Evolutionary conservation across 1,140 invertebrate species (phyloP).

Genomic region (Bactericera cockerelli): DNA sequence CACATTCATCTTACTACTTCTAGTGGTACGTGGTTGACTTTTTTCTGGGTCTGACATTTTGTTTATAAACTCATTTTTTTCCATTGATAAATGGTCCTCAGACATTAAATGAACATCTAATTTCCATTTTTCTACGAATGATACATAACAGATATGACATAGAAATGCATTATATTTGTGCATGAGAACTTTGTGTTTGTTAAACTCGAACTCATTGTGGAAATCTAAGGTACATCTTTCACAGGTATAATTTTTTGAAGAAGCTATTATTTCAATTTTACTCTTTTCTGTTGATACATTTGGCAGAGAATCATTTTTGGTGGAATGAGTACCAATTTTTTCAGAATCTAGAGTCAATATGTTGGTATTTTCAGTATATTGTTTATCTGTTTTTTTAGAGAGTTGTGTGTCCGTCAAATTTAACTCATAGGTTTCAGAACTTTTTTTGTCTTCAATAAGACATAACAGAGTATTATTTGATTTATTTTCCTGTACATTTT

Average conservation of each 20-base stretch:
- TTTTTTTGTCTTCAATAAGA: too few species aligned
- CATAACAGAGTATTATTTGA: too few species aligned
- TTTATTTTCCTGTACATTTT: too few species aligned
- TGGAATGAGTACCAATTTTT: too few species aligned
- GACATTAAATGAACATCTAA: slow-evolving; percentile 7
- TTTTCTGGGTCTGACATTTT: background rate
- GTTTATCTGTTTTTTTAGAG: too few species aligned
- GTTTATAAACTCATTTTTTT: background rate
- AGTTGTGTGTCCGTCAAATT: background rate
- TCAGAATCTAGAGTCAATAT: too few species aligned
- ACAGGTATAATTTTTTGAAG: background rate
- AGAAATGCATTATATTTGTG: slow-evolving; percentile 6
- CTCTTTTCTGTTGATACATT: too few species aligned
- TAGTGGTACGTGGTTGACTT: background rate
- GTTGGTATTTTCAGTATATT: too few species aligned
- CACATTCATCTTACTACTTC: background rate
- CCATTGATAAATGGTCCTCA: background rate
- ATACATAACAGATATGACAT: slow-evolving; percentile 8
- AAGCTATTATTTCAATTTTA: too few species aligned
- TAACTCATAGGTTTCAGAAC: too few species aligned
- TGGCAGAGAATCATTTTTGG: too few species aligned
- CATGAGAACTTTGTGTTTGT: background rate
- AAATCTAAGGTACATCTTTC: background rate
- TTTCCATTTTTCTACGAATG: slow-evolving; percentile 3
- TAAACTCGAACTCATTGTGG: background rate